These are phyloP conservation scores for Drosophila ustulata DNA, from an alignment of 2,888 invertebrate species.

Conservation along the genomic window DNA sequence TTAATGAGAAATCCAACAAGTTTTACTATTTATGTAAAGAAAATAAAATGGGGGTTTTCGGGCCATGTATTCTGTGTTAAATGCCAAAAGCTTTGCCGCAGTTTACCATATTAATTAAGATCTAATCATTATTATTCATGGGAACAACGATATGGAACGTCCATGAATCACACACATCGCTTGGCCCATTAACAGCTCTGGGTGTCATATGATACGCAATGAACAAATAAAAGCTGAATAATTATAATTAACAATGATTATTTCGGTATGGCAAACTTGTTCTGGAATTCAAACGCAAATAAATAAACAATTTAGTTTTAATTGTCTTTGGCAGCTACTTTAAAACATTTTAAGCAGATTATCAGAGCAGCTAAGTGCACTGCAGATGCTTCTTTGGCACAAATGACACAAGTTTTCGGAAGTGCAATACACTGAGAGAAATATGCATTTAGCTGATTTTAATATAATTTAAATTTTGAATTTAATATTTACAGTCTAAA, in stretches of 20 bases:
- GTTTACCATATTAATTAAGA: slow-evolving; percentile 5
- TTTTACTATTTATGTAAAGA: not conserved
- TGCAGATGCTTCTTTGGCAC: not conserved
- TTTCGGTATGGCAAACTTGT: not conserved
- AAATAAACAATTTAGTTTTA: not conserved
- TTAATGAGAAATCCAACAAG: not conserved
- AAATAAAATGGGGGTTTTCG: not conserved
- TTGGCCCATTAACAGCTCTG: slow-evolving; percentile 6
- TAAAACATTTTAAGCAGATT: not conserved
- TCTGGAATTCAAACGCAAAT: not conserved
- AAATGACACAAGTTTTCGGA: not conserved
- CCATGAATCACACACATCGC: slow-evolving; percentile 15
- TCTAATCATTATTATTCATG: slow-evolving; percentile 14
- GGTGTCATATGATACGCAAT: slow-evolving; percentile 6
- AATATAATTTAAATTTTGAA: too few relatives aligned
- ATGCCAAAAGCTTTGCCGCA: not conserved
- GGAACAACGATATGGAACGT: not conserved
- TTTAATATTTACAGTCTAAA: too few relatives aligned
- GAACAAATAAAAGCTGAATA: not conserved
- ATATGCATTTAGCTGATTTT: not conserved
- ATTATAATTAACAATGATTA: slow-evolving; percentile 6
- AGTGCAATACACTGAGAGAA: not conserved
- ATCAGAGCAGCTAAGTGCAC: not conserved
- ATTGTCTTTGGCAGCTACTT: not conserved
- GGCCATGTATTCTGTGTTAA: not conserved